Evolutionary conservation across 2,888 invertebrate genomes (phyloP), one percentile per base, ranked within the genome.

Genomic region (Pycnomerus fuliginosus): DNA sequence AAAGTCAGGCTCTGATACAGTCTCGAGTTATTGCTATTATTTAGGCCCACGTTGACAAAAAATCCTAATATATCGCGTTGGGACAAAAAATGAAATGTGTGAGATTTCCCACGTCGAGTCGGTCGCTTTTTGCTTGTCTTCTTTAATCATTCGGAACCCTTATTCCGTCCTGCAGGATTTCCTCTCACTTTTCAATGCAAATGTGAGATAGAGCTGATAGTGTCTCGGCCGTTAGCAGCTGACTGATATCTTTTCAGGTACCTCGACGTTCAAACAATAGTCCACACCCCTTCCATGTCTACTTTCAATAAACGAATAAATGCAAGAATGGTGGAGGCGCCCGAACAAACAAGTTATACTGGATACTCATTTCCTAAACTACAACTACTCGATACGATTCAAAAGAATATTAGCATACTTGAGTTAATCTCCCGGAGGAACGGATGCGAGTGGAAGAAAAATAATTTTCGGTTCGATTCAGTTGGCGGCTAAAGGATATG

Each of bases 381-480:
- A n/a, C n/a, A n/a, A n/a, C n/a, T n/a, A n/a, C n/a, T n/a, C n/a
- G n/a, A n/a, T n/a, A n/a, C n/a, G n/a, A n/a, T n/a, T n/a, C n/a
- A 20, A 20, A 20, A 7, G 20, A 7, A 4, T 20, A 7, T 20
- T 20, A 20, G 4, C 20, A 7, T 20, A 20, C 7, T 20, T 20
- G 4, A 7, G 4, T 4, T 20, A 4, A 7, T 4, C 20, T 7
- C 7, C 7, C 7, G 20, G 5, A 7, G 5, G 20, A 20, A 20
- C 20, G 20, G 4, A 4, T 7, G 5, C 20, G 7, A 20, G 4
- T 20, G 7, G 4, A 7, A 7, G 7, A 20, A 20, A 20, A 7
- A 33, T 33, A 33, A 33, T 23, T 33, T 20, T 20, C 23, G 33
- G 23, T 33, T 32, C 33, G 23, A 33, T 33, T 33, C 23, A 28